Evolutionary conservation across 2,113 vertebrate species (phyloP).

Genomic region (Rhegmatorhina hoffmannsi): DNA sequence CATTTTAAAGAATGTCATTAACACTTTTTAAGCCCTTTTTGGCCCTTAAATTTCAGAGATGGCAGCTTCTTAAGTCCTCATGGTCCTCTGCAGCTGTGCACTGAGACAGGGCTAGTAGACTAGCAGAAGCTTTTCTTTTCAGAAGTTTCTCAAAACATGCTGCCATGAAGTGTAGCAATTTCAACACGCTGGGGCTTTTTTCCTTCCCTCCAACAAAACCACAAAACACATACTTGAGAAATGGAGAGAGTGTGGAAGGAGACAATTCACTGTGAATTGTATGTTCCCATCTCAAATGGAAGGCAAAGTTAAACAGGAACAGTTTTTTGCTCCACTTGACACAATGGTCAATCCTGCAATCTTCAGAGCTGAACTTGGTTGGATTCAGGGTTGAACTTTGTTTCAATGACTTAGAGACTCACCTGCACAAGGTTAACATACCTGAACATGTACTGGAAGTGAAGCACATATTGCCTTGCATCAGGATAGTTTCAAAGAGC

Average conservation of each 20-base stretch:
- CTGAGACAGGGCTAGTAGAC: neutral
- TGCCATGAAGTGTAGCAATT: neutral
- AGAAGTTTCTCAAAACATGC: neutral
- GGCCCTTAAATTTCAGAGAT: neutral
- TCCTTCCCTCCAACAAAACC: neutral
- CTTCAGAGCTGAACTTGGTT: neutral
- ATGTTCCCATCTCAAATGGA: neutral
- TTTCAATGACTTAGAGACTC: neutral
- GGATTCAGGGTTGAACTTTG: neutral
- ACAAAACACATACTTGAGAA: neutral
- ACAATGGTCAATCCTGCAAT: neutral
- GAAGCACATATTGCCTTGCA: neutral
- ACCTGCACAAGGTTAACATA: neutral
- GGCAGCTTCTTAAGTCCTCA: neutral
- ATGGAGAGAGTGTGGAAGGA: neutral
- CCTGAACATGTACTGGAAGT: rapidly evolving
- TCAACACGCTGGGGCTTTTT: neutral
- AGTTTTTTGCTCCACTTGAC: neutral
- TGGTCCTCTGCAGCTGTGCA: neutral
- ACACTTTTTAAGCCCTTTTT: neutral
- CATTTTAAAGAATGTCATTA: neutral
- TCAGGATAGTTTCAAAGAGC: neutral
- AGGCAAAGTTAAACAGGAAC: neutral
- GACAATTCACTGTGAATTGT: neutral
- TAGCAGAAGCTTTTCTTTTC: neutral